Base-by-base conservation (phyloP, 2,113 vertebrate species). In the Chitala chitala region DNA sequence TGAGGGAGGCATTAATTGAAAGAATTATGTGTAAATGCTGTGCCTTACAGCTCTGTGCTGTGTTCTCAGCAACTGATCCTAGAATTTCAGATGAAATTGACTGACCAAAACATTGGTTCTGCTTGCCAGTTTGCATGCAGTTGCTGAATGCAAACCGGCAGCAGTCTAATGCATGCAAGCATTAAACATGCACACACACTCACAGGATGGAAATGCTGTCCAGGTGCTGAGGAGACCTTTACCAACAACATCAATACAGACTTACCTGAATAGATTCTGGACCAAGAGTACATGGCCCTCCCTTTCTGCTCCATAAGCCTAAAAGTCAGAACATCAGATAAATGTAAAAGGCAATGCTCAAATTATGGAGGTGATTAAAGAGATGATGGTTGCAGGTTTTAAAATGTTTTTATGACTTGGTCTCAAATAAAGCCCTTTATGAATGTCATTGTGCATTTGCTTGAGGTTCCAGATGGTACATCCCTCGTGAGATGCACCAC, bases 1-100 rank as follows among this genome's bases (percentile, higher is more conserved):
- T 22, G 36, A 66, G 6, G 15, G n/a, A 64, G 48, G n/a, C n/a
- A 74, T 73, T 73, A 64, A 73, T 61, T 51, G 59, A 66, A 63
- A 73, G 48, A 36, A 29, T 74, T 74, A 53, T 75, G 64, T n/a
- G 50, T 75, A 58, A 75, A 69, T 48, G 50, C 10, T 22, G 15
- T 69, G 26, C 40, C 33, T 56, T 17, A 69, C n/a, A n/a, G n/a
- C n/a, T n/a, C n/a, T n/a, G n/a, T n/a, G n/a, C n/a, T n/a, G n/a
- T n/a, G n/a, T n/a, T n/a, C n/a, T n/a, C n/a, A n/a, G n/a, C n/a
- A n/a, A n/a, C n/a, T 75, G 17, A 69, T 75, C 73, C 50, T 31
- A 64, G 50, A 75, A 66, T 75, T 54, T 31, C 29, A 22, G 29
- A 8, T 56, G 26, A 73, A 63, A 73, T 50, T 33, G 44, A 63